A percentile compares a stretch with the other conserved stretches of the same genome.
phyloP scores from a whole-genome alignment of 2,797 vertebrate species.

The Acestrorhynchus altus region DNA sequence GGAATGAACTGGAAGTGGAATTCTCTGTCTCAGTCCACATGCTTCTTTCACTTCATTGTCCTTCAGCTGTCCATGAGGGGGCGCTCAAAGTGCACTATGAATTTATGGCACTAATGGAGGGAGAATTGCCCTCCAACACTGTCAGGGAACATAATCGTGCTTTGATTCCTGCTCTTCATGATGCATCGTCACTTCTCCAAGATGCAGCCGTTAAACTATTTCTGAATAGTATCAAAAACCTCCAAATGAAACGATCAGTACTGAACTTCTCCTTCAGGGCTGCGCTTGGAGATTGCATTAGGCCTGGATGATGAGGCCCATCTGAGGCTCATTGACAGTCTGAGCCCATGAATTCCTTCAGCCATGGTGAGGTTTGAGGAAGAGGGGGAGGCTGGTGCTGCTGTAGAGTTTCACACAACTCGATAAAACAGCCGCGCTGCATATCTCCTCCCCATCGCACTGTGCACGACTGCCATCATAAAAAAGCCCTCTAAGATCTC shows the following conservation, averaged over 20 bases:
- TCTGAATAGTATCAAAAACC: too few relatives aligned
- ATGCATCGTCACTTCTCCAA: too few relatives aligned
- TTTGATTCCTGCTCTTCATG: too few relatives aligned
- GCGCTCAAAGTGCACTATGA: too few relatives aligned
- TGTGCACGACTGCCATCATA: slow-evolving; percentile 19
- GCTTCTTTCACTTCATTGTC: too few relatives aligned
- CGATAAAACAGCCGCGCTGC: slow-evolving; percentile 9
- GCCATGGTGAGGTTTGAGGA: background rate
- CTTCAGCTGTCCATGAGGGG: too few relatives aligned
- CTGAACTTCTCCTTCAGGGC: background rate
- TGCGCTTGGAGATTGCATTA: background rate
- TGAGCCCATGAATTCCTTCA: background rate
- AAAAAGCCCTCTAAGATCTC: slow-evolving; percentile 25
- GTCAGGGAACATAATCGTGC: too few relatives aligned
- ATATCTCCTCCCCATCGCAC: slow-evolving; percentile 11
- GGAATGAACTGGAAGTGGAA: too few relatives aligned
- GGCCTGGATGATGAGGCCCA: slow-evolving; percentile 9
- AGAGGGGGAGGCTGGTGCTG: background rate
- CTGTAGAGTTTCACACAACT: background rate
- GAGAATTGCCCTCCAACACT: too few relatives aligned
- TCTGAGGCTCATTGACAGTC: slow-evolving; percentile 18
- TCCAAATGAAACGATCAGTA: background rate
- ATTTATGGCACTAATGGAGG: too few relatives aligned
- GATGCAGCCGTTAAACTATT: too few relatives aligned
- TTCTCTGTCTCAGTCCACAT: too few relatives aligned